Conservation (phyloP, 2,888 invertebrate species). For the Plutella xylostella region DNA sequence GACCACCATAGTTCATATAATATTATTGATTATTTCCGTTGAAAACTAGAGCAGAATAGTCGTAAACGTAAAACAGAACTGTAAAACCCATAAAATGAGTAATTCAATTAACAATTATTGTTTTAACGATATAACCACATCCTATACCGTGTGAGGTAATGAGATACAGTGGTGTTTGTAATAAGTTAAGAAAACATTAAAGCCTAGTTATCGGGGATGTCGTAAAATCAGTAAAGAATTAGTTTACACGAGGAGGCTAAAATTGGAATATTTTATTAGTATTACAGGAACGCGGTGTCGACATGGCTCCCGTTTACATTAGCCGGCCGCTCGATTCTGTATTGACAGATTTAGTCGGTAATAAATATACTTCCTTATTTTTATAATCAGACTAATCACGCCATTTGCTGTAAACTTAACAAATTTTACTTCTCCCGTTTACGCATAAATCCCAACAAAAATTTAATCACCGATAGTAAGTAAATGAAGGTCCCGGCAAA, state of each 20-base stretch:
- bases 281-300: background rate
- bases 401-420: too few relatives aligned
- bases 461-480: too few relatives aligned
- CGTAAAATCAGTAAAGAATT: constrained; percentile 3
- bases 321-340: constrained; percentile 22
- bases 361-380: constrained; percentile 28
- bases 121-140: constrained; percentile 45
- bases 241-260: background rate
- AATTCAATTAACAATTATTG: background rate
- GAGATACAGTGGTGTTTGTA: constrained; percentile 32
- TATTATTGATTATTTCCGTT: too few relatives aligned
- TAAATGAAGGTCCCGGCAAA: too few relatives aligned
- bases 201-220: constrained; percentile 18
- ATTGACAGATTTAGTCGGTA: constrained; percentile 30
- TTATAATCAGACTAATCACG: too few relatives aligned
- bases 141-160: constrained; percentile 46
- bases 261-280: constrained; percentile 4
- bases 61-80: too few relatives aligned
- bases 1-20: too few relatives aligned
- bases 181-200: constrained; percentile 33
- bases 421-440: too few relatives aligned
- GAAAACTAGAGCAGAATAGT: too few relatives aligned
- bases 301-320: constrained; percentile 23
- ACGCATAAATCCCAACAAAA: too few relatives aligned
- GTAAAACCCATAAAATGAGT: background rate